Percentiles rank a stretch among this genome's conserved stretches.
Conservation (phyloP, 1,140 invertebrate species). For the Drosophila oshimai region DNA sequence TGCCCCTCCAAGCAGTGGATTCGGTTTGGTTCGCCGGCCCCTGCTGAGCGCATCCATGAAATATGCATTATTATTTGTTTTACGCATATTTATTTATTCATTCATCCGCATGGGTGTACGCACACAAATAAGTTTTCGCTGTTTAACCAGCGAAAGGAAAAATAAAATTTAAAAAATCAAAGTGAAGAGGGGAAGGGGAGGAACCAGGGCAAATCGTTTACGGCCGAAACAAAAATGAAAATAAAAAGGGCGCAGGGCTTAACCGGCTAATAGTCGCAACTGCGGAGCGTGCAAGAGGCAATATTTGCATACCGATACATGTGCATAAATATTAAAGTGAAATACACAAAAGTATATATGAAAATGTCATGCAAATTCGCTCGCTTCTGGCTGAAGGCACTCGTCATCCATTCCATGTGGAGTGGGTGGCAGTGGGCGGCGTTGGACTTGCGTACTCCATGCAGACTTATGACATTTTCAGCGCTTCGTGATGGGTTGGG, state of each 20-base stretch:
- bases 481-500: constrained; percentile 11
- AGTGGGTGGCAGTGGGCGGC: background rate
- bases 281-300: constrained; percentile 41
- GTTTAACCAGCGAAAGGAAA: constrained; percentile 27
- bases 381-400: constrained; percentile 5
- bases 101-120: constrained; percentile 65
- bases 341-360: constrained; percentile 32
- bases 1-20: background rate
- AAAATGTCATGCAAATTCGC: constrained; percentile 60
- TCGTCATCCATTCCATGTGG: constrained; percentile 11
- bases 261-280: constrained; percentile 49
- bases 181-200: constrained; percentile 14
- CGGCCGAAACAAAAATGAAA: background rate
- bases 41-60: constrained; percentile 33
- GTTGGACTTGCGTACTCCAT: constrained; percentile 44
- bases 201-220: constrained; percentile 30
- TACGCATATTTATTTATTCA: constrained; percentile 67
- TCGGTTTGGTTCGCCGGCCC: constrained; percentile 13
- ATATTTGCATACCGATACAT: constrained; percentile 65
- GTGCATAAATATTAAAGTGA: constrained; percentile 59
- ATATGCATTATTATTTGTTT: constrained; percentile 73
- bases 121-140: constrained; percentile 33
- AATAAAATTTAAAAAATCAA: constrained; percentile 19
- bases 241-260: constrained; percentile 1
- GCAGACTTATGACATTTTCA: constrained; percentile 53